Percentiles rank a stretch among this genome's conserved stretches.
These are phyloP conservation scores for Denticeps clupeoides DNA, from an alignment of 2,797 vertebrate genomes.

Conservation along the genomic window DNA sequence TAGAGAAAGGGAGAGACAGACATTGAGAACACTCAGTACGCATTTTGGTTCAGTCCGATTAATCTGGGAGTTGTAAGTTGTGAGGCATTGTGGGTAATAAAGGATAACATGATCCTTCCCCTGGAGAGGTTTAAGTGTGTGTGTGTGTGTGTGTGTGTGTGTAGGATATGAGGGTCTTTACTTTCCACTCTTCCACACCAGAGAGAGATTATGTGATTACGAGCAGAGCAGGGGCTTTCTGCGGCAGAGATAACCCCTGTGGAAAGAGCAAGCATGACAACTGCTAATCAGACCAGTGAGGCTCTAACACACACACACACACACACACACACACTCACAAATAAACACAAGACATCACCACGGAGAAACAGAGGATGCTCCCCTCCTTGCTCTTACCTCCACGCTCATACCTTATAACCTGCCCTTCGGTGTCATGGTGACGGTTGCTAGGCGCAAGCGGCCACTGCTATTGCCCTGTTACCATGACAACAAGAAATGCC, in stretches of 20 bases:
- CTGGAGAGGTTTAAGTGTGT: too few species aligned
- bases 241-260: constrained; percentile 20
- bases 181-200: constrained; percentile 30
- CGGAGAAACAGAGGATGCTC: too few species aligned
- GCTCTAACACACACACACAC: neutral
- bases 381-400: neutral
- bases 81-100: too few species aligned
- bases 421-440: constrained; percentile 28
- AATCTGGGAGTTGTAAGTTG: too few species aligned
- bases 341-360: neutral
- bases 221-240: constrained; percentile 15
- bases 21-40: too few species aligned
- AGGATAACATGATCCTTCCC: too few species aligned
- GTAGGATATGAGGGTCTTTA: too few species aligned
- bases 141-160: neutral
- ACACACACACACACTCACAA: neutral
- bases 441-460: constrained; percentile 33
- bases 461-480: constrained; percentile 28
- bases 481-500: constrained; percentile 33
- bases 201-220: constrained; percentile 24
- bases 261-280: constrained; percentile 27
- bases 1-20: too few species aligned
- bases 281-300: constrained; percentile 24
- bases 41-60: too few species aligned
- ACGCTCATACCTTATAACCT: constrained; percentile 25